Conservation (phyloP, 2,888 invertebrate genomes). For the Caenorhabditis sp. region DNA sequence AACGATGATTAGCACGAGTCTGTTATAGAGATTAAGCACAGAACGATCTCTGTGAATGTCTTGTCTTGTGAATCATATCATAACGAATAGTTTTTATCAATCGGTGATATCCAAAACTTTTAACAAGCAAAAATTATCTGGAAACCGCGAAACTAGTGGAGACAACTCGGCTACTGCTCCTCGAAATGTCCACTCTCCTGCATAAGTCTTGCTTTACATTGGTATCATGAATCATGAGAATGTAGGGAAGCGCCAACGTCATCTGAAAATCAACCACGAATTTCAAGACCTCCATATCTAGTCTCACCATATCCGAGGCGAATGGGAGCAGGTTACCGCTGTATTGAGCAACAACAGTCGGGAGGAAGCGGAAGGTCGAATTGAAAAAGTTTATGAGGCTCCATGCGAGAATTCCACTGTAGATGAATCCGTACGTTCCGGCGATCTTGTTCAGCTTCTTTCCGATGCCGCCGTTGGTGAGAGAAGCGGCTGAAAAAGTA, state of each 20-base stretch:
- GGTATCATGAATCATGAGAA: constrained; percentile 16
- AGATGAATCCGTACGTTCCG: constrained; percentile 19
- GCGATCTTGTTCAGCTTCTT: constrained; percentile 31
- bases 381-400: constrained; percentile 14
- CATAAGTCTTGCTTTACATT: background rate
- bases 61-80: too few species aligned
- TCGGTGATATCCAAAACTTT: too few species aligned
- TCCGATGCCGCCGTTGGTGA: constrained; percentile 15
- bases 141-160: constrained; percentile 9
- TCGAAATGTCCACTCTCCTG: background rate
- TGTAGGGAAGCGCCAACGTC: constrained; percentile 32
- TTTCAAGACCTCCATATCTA: background rate
- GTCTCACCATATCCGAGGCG: constrained; percentile 28
- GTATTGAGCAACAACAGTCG: background rate
- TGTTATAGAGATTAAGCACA: too few species aligned
- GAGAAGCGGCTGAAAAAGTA: constrained; percentile 11
- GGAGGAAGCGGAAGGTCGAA: constrained; percentile 10
- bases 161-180: background rate
- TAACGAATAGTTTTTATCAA: too few species aligned
- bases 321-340: constrained; percentile 5
- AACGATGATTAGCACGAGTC: too few species aligned
- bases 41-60: too few species aligned
- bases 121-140: background rate
- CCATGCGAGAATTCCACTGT: constrained; percentile 35
- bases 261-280: constrained; percentile 12